Conservation (phyloP, 2,888 invertebrate species). For the Drosophila infuscata region DNA sequence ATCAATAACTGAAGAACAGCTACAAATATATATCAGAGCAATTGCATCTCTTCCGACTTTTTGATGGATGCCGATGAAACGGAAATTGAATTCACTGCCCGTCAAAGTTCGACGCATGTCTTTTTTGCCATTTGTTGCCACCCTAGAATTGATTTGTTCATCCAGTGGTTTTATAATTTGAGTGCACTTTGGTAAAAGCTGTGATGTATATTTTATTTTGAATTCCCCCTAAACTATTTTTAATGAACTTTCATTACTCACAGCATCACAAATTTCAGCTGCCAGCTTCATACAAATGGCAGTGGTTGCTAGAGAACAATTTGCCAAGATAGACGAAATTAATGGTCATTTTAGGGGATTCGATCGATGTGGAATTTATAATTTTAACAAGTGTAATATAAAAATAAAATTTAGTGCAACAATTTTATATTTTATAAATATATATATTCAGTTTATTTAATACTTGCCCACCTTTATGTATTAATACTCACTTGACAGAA, state of each 20-base stretch:
- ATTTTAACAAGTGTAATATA: background rate
- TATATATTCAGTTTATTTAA: background rate
- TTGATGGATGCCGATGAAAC: conserved; percentile 48
- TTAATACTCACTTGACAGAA: conserved; percentile 33
- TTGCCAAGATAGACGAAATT: background rate
- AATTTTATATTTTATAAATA: background rate
- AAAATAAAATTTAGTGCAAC: background rate
- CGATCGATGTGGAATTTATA: background rate
- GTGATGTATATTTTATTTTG: conserved; percentile 19
- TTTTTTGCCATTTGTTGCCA: conserved; percentile 9
- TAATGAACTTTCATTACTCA: conserved; percentile 37
- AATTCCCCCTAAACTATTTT: conserved; percentile 38
- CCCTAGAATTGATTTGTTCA: conserved; percentile 1
- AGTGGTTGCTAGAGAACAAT: background rate
- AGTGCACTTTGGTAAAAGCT: background rate
- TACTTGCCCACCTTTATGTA: background rate
- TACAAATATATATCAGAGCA: conserved; percentile 13
- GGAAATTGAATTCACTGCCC: conserved; percentile 64
- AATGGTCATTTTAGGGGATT: background rate
- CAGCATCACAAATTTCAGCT: background rate
- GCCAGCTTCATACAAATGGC: background rate
- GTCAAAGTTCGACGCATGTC: conserved; percentile 14
- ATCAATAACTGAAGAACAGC: conserved; percentile 15
- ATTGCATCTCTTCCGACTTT: conserved; percentile 35
- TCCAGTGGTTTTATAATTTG: conserved; percentile 16